Percentiles rank a stretch among this genome's conserved stretches.
Evolutionary conservation across 2,888 invertebrate species (phyloP).

Genomic region (Tetragonula carbonaria): DNA sequence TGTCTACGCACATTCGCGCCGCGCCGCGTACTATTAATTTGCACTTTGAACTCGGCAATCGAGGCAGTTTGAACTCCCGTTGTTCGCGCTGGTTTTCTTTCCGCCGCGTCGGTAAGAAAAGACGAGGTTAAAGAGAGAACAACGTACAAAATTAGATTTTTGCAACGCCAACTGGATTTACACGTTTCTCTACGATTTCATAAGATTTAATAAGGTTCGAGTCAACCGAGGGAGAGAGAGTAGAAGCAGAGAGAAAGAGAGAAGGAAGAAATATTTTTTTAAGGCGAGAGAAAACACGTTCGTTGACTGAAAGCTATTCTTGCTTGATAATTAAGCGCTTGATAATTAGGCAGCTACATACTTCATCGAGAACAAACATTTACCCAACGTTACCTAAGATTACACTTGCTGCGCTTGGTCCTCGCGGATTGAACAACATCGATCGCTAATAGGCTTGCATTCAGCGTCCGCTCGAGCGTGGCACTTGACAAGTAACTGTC

Average conservation of each 20-base stretch:
- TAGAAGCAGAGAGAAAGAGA: no score
- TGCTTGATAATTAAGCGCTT: constrained; percentile 32
- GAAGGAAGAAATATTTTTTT: background rate
- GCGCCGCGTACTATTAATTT: constrained; percentile 43
- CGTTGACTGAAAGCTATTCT: constrained; percentile 16
- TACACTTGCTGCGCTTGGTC: background rate
- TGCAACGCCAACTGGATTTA: background rate
- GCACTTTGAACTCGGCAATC: constrained; percentile 1
- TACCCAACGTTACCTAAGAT: constrained; percentile 30
- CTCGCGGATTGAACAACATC: constrained; percentile 13
- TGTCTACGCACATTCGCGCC: constrained; percentile 7
- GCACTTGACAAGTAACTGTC: no score
- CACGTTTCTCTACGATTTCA: background rate
- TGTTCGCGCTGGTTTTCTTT: background rate
- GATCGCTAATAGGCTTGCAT: background rate
- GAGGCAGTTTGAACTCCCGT: background rate
- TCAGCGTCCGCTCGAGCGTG: no score
- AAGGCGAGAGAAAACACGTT: background rate
- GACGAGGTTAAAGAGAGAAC: background rate
- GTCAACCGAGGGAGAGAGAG: background rate
- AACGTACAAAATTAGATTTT: background rate
- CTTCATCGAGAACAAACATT: constrained; percentile 32
- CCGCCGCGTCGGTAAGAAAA: background rate
- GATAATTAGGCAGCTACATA: constrained; percentile 16
- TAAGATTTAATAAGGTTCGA: background rate